phyloP scores from a whole-genome alignment of 1,140 invertebrate species.

The Trialeurodes vaporariorum region DNA sequence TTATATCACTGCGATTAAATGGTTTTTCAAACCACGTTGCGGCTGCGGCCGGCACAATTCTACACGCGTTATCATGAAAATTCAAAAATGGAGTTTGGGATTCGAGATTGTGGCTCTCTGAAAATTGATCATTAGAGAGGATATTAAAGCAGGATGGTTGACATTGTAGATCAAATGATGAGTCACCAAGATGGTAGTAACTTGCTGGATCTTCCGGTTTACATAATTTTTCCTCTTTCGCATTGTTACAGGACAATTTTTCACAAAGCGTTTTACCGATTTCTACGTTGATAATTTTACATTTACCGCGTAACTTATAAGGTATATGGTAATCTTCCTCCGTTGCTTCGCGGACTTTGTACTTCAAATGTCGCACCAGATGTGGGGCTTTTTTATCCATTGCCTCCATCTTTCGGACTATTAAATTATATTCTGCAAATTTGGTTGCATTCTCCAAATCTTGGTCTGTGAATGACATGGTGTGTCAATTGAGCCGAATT shows the following conservation, averaged over 20 bases:
- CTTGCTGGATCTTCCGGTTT: background rate
- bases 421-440: background rate
- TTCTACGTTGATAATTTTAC: conserved; percentile 4
- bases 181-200: background rate
- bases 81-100: background rate
- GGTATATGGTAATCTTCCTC: background rate
- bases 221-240: background rate
- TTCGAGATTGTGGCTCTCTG: background rate
- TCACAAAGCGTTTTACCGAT: background rate
- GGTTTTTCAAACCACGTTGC: background rate
- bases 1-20: background rate
- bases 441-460: background rate
- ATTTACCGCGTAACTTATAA: background rate
- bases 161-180: background rate
- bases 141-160: conserved; percentile 1
- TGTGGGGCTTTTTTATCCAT: background rate
- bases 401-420: background rate
- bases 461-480: background rate
- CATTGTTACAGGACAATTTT: conserved; percentile 2
- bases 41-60: background rate
- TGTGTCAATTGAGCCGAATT: too few relatives aligned
- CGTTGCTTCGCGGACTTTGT: background rate
- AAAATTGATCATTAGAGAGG: background rate
- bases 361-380: background rate
- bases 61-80: background rate